phyloP scores from a whole-genome alignment of 2,888 invertebrate genomes.

The Kuschelorhynchus macadamiae region DNA sequence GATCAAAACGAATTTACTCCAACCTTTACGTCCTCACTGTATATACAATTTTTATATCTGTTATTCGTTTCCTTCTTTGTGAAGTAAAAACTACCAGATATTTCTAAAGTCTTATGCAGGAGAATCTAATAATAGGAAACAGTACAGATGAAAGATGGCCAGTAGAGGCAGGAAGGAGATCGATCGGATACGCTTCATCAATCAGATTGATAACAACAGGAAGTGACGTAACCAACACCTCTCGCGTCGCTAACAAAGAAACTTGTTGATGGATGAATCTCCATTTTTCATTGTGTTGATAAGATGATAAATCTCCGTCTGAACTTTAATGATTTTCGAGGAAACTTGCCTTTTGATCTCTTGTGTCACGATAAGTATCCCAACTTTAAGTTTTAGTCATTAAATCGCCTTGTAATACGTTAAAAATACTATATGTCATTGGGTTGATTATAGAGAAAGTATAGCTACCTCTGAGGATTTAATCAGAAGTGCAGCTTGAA shows the following conservation, averaged over 20 bases:
- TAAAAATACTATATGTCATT: too few relatives aligned
- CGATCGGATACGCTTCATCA: constrained; percentile 53
- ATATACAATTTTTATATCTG: too few relatives aligned
- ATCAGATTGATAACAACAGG: constrained; percentile 60
- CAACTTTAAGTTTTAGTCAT: too few relatives aligned
- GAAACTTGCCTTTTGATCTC: constrained; percentile 29
- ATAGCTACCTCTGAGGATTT: too few relatives aligned
- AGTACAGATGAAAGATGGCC: constrained; percentile 19
- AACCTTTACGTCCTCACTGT: too few relatives aligned
- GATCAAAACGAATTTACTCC: too few relatives aligned
- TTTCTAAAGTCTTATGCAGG: too few relatives aligned
- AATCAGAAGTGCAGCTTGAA: too few relatives aligned
- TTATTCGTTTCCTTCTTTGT: too few relatives aligned
- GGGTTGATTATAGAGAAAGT: too few relatives aligned
- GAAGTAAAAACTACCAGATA: too few relatives aligned
- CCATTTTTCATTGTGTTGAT: constrained; percentile 47
- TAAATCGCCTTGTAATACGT: too few relatives aligned
- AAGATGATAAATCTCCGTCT: constrained; percentile 43
- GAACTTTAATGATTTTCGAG: constrained; percentile 39
- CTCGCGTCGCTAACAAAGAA: constrained; percentile 49
- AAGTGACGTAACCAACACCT: constrained; percentile 55
- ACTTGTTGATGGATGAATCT: constrained; percentile 50
- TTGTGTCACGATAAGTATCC: constrained; percentile 1
- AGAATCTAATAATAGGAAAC: constrained; percentile 10
- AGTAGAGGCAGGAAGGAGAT: constrained; percentile 17